Base-by-base conservation (phyloP, 2,888 invertebrate species). In the Microctonus brassicae region DNA sequence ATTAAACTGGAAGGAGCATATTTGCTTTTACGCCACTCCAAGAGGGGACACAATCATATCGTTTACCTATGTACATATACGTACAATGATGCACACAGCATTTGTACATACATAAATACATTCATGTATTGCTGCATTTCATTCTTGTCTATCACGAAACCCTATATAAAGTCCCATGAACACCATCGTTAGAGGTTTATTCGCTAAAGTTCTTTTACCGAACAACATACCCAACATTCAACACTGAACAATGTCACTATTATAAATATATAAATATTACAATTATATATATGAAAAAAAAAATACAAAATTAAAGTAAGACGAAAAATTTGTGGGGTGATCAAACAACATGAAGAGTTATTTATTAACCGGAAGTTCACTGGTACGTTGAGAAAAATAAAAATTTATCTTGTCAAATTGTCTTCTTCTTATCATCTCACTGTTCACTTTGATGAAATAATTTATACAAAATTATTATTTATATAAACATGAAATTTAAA, bases 311-410 rank as follows among this genome's bases (percentile, higher is more conserved):
- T 29, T 61, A 57, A 29, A 42, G 53, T 0, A n/a, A 47, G 7
- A 6, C 2, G 17, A 39, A 39, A 39, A 39, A n/a, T n/a, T n/a
- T 7, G 62, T 61, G 58, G 64, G 52, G 58, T 63, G 24, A 20
- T 13, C 22, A 22, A 29, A 57, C 36, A 67, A 69, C 52, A 77
- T 77, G 77, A 71, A 77, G 71, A 72, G 62, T 71, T 73, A 67
- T 69, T 69, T 70, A 57, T 73, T 67, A 65, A 69, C 74, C 62
- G 62, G 69, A 64, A 71, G 65, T 69, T 72, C 73, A 64, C 73
- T 77, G 77, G 75, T 77, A 77, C 71, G 74, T 74, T 63, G 61
- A 34, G 22, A 55, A 42, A 39, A 20, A 13, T 9, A 34, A 20
- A 1, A 60, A 47, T 34, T 60, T 1, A n/a, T 6, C 17, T 3